Conservation (phyloP, 2,888 invertebrate species). For the Hydraecia micacea region DNA sequence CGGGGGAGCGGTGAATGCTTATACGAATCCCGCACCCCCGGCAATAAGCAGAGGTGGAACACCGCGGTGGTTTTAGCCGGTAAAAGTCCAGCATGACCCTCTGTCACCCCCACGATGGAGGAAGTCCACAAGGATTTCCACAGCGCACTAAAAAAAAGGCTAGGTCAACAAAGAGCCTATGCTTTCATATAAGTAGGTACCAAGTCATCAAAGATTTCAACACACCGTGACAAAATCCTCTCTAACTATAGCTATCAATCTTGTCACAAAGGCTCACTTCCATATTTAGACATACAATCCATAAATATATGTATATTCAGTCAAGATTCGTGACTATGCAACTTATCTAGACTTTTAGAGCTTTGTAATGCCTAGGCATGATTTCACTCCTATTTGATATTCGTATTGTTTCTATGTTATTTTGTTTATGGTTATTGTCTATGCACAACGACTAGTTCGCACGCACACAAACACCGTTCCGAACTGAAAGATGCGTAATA, state of each 20-base stretch:
- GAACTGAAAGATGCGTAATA: no score
- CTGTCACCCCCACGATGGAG: no score
- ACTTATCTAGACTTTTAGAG: conserved; percentile 23
- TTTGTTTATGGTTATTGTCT: conserved; percentile 21
- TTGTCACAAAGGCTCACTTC: conserved; percentile 2
- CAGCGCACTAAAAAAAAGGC: no score
- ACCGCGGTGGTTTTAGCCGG: no score
- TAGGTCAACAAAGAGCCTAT: not conserved
- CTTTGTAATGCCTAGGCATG: conserved; percentile 32
- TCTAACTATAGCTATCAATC: not conserved
- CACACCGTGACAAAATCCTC: not conserved
- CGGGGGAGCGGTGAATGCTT: no score
- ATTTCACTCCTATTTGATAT: conserved; percentile 7
- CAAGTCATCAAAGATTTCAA: not conserved
- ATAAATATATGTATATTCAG: conserved; percentile 20
- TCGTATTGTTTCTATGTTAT: conserved; percentile 11
- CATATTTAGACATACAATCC: conserved; percentile 12
- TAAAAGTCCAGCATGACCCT: no score
- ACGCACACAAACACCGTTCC: no score
- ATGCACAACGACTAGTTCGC: no score
- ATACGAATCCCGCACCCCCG: no score
- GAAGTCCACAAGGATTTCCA: no score
- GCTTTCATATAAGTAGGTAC: not conserved
- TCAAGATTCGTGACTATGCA: conserved; percentile 41
- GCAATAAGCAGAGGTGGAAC: no score